Conservation (phyloP, 1,140 invertebrate genomes). For the Heterodera carotae region DNA sequence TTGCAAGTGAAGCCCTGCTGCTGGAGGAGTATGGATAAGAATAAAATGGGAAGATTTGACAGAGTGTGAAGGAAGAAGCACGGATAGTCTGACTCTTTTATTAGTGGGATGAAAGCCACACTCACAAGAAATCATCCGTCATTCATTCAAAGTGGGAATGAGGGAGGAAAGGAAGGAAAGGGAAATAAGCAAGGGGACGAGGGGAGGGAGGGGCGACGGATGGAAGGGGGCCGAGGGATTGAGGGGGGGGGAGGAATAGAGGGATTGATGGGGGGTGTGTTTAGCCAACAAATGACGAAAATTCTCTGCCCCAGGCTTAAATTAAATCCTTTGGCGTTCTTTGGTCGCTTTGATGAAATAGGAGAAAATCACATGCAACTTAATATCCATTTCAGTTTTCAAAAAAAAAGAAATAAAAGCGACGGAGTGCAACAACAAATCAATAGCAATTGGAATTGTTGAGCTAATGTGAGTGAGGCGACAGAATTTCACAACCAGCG, state of each 20-base stretch:
- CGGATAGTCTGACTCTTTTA: not conserved
- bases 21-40: too few relatives aligned
- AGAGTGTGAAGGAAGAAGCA: not conserved
- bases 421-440: not conserved
- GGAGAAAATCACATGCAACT: too few relatives aligned
- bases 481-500: not conserved
- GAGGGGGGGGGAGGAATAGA: not conserved
- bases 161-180: not conserved
- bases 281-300: conserved; percentile 1
- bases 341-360: not conserved
- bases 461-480: not conserved
- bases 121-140: not conserved
- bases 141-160: not conserved
- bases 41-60: not conserved
- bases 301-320: not conserved
- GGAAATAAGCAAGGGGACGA: too few relatives aligned
- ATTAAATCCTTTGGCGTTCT: not conserved
- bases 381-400: too few relatives aligned
- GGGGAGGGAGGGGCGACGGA: too few relatives aligned
- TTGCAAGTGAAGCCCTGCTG: too few relatives aligned
- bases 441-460: not conserved
- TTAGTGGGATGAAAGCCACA: not conserved
- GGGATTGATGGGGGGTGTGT: too few relatives aligned
- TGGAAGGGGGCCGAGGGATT: too few relatives aligned
- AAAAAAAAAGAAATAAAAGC: not conserved